Base-by-base conservation (phyloP, 2,113 vertebrate species). In the Coracopsis vasa region DNA sequence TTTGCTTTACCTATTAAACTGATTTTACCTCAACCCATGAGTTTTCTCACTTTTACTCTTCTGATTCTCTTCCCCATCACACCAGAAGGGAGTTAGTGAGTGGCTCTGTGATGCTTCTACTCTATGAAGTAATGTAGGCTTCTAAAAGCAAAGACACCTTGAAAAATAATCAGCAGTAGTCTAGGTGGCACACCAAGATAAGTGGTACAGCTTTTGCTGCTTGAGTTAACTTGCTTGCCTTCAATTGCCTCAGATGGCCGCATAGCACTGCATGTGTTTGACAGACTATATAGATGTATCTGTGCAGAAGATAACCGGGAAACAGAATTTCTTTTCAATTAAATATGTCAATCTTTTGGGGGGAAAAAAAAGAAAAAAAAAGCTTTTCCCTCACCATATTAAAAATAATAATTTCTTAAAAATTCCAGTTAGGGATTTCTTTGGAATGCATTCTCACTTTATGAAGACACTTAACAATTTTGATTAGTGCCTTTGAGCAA, bases 291-390 rank as follows among this genome's bases (percentile, higher is more conserved):
- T 6, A 73, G 62, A 51, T 5, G 7, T 65, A 47, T 15, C 44
- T 44, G 8, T 58, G 8, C 11, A 61, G 29, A 80, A 61, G 27
- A n/a, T 13, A 83, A 83, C 7, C 47, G 39, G 7, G 13, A 18
- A 86, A 56, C 4, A 72, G 7, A 61, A 56, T 39, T 54, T 18
- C 8, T 72, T 75, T 65, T 65, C 33, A 65, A 16, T 6, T 1
- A 80, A 64, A 50, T 18, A 6, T 3, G 2, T 27, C 19, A 75
- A 24, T 18, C 2, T 81, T 92, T 60, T 10, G 2, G 24, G 10
- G 1, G 1, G 12, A 31, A 21, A 44, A 39, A 58, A 56, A 23
- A 3, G 1, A 21, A 13, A 31, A 53, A 18, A 2, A 53, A 39
- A 58, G 2, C 11, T 2, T 44, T 54, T 78, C 19, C 28, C 6